A percentile compares a stretch with the other conserved stretches of the same genome.
Evolutionary conservation across 2,113 vertebrate species (phyloP).

Genomic region (Ranitomeya variabilis): DNA sequence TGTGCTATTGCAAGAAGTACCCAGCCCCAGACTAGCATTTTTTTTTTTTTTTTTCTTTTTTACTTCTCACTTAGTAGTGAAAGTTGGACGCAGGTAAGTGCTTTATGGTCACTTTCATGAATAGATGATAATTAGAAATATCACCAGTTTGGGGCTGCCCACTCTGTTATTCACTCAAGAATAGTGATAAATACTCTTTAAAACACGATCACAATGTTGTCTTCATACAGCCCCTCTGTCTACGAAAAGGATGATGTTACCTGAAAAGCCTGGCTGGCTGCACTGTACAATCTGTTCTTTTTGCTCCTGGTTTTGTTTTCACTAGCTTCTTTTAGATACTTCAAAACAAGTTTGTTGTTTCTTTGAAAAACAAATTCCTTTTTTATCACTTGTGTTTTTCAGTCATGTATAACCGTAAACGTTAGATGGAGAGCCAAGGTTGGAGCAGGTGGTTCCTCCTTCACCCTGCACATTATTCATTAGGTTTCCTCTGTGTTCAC

Average conservation of each 20-base stretch:
- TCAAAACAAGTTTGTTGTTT: background rate
- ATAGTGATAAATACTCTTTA: too few relatives aligned
- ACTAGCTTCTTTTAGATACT: background rate
- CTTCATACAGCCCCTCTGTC: background rate
- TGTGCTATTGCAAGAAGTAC: too few relatives aligned
- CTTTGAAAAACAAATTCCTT: background rate
- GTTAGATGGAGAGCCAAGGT: background rate
- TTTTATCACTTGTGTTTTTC: background rate
- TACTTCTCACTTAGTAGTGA: too few relatives aligned
- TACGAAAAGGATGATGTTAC: conserved; percentile 3
- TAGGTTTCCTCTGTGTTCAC: background rate
- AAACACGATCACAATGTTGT: background rate
- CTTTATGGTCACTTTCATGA: too few relatives aligned
- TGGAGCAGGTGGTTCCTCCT: conserved; percentile 10
- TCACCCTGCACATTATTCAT: background rate
- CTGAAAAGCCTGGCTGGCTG: background rate
- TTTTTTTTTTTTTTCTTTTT: too few relatives aligned
- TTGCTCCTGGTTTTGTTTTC: conserved; percentile 1
- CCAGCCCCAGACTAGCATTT: too few relatives aligned
- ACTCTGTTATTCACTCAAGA: too few relatives aligned
- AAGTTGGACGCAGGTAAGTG: too few relatives aligned
- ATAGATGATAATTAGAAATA: too few relatives aligned
- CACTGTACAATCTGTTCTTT: conserved; percentile 19
- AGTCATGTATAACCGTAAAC: background rate
- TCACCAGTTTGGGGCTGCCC: too few relatives aligned